Base-by-base conservation (phyloP, 2,113 vertebrate species). In the rabbit (Oryctolagus cuniculus) region DNA sequence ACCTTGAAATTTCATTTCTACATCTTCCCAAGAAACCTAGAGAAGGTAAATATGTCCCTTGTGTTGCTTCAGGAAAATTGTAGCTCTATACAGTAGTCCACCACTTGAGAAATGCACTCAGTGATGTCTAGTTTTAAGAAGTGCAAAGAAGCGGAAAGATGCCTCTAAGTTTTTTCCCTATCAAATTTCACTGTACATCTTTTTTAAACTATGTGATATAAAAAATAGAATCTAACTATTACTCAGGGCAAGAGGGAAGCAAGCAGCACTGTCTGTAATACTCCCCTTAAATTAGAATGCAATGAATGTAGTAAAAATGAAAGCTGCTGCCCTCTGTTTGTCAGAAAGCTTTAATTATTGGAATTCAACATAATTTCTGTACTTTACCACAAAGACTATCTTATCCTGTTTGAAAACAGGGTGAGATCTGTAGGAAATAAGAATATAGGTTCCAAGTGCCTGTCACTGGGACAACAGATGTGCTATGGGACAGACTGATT, bases 351-450 rank as follows among this genome's bases (percentile, higher is more conserved):
- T 51, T 87, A 11, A 81, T 58, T 19, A 2, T 61, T 92, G 53
- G 0, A 86, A 58, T 69, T 95, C 19, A 89, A 86, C 94, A 51
- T 13, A 51, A 36, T 89, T 73, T 69, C 70, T 95, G 4, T 67
- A 61, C 24, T 44, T 81, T 89, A 87, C 34, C 79, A 93, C 86
- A 96, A 63, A 92, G 6, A 86, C 19, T 31, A 96, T 6, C 9
- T 24, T 29, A 91, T 19, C 27, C 24, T 84, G 8, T 44, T 91
- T 74, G 55, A 90, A 96, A 88, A 36, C 67, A 96, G 94, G 80
- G 55, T 51, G 89, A 44, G 89, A 78, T 89, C 19, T 80, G 29
- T 91, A 53, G 82, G 53, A 72, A 95, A 92, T 90, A 83, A 96
- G 13, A 92, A 84, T 49, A 24, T 0, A 64, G 0, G 13, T 51